Evolutionary conservation across 2,797 vertebrate genomes (phyloP), one percentile per base, ranked within the genome.

Genomic region (Coracias cyanogaster): DNA sequence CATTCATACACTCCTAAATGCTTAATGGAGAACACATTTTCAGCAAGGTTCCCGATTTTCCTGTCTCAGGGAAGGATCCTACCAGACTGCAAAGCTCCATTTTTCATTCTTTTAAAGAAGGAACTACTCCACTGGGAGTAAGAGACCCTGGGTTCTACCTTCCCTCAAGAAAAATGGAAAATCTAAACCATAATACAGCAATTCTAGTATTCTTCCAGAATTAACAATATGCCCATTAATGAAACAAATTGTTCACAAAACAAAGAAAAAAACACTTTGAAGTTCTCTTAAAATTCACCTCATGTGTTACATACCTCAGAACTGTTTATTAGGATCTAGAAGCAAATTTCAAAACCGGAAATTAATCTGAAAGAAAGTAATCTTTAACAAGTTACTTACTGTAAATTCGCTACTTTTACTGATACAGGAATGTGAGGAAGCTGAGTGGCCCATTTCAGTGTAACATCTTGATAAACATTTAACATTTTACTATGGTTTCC

Each of bases 401-500:
- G 98, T 95, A 99, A 98, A 97, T 98, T 99, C 9, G 98, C 99
- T 61, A 99, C 97, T 87, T 98, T 98, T 24, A 99, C 94, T 45
- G 98, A 98, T 22, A 99, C 98, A 31, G 99, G 99, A 90, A 98
- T 82, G 6, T 98, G 98, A 54, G 99, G 94, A 66, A 99, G 99
- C 93, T 99, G 99, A 71, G 99, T 96, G 10, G 98, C 99, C 99
- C 99, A 99, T 97, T 99, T 99, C 95, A 99, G 97, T 8, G 98
- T 99, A 93, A 99, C 98, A 43, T 99, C 99, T 97, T 99, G 99
- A 98, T 99, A 99, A 89, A 99, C 96, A 94, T 99, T 98, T 96
- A 99, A 96, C 98, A 99, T 99, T 95, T 98, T 99, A 96, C 97
- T 99, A 90, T 99, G 99, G 98, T 99, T 99, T 82, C 98, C 99